Conservation (phyloP, 2,113 vertebrate genomes). For the Oncorhynchus tshawytscha region DNA sequence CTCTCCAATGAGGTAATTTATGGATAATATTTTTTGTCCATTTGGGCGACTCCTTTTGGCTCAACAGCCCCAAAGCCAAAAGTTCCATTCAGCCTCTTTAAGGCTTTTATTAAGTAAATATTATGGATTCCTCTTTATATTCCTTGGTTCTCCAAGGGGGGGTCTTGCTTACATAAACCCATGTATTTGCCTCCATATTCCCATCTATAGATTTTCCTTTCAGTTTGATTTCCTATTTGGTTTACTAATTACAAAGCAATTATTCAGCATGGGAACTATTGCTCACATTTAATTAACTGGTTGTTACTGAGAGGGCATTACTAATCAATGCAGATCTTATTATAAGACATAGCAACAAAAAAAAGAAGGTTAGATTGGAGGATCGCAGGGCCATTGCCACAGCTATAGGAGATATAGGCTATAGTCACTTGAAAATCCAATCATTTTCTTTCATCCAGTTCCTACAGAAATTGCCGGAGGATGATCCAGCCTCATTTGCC, state of each 20-base stretch:
- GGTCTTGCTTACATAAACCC: not conserved
- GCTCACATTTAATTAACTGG: constrained; percentile 49
- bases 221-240: constrained; percentile 54
- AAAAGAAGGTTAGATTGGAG: constrained; percentile 31
- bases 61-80: no score
- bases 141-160: not conserved
- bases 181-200: constrained; percentile 20
- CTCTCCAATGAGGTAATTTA: no score
- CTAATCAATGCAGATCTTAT: constrained; percentile 58
- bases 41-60: no score
- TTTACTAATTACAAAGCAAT: constrained; percentile 62
- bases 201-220: constrained; percentile 58
- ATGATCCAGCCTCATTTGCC: constrained; percentile 43
- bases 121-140: no score
- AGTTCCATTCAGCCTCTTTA: no score
- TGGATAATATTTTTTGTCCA: no score
- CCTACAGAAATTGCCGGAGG: constrained; percentile 44
- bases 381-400: constrained; percentile 23
- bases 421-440: constrained; percentile 27
- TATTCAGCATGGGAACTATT: constrained; percentile 38
- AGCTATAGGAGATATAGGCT: constrained; percentile 12
- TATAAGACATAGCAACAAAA: constrained; percentile 30
- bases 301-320: constrained; percentile 49
- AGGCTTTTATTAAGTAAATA: no score
- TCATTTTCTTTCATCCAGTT: constrained; percentile 50